phyloP scores from a whole-genome alignment of 2,113 vertebrate genomes.

The Rhodinocichla rosea region DNA sequence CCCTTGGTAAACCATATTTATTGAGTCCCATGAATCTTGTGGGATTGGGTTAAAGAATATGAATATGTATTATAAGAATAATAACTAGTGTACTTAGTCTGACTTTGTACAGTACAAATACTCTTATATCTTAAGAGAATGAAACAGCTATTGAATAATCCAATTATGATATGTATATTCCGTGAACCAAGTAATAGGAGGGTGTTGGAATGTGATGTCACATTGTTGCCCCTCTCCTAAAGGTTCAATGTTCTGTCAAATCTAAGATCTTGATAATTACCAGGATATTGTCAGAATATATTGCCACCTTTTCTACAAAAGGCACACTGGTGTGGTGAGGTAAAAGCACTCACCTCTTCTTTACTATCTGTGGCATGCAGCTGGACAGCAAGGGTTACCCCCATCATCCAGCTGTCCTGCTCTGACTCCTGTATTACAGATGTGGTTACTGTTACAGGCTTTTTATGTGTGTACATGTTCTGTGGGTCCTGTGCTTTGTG shows the following conservation, averaged over 20 bases:
- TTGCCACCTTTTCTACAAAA: neutral
- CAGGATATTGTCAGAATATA: neutral
- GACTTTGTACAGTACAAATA: neutral
- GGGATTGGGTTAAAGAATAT: neutral
- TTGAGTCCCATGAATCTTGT: neutral
- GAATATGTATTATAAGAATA: neutral
- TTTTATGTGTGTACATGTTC: accelerated
- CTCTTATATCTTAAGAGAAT: neutral
- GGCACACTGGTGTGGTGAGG: neutral
- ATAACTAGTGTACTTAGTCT: neutral
- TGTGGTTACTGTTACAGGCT: neutral
- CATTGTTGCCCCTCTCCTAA: neutral
- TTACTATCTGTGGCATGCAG: neutral
- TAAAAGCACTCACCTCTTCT: neutral
- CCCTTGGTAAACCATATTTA: neutral
- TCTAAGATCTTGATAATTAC: neutral
- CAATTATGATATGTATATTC: neutral
- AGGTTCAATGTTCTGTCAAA: neutral
- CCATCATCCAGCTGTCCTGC: neutral
- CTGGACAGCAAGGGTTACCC: neutral
- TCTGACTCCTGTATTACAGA: neutral
- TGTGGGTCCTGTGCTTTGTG: neutral
- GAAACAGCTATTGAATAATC: neutral
- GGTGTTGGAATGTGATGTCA: neutral
- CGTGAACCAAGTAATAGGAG: neutral